A percentile compares a stretch with the other conserved stretches of the same genome.
Conservation (phyloP, 2,113 vertebrate species). For the Octodon degus region DNA sequence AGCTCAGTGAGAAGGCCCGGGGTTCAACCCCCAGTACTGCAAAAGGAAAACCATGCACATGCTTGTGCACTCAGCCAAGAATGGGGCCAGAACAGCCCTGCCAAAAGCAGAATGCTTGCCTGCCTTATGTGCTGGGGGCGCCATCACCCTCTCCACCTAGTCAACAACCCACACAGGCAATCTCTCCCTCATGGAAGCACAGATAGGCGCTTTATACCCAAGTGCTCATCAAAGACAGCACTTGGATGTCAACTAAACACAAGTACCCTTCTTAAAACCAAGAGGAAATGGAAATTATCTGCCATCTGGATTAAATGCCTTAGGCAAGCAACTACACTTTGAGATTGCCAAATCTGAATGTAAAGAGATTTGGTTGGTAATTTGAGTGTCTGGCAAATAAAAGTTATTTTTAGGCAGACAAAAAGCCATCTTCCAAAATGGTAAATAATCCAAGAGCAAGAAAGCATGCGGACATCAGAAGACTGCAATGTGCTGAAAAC, state of each 20-base stretch:
- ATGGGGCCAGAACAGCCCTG: not conserved
- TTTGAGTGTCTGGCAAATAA: not conserved
- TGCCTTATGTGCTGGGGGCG: not conserved
- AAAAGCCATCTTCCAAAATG: conserved; percentile 45
- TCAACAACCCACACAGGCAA: not conserved
- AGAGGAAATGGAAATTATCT: not conserved
- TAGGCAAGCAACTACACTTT: conserved; percentile 35
- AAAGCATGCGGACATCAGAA: not conserved
- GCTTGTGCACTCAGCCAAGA: not conserved
- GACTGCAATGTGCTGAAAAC: not conserved
- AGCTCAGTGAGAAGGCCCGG: not conserved
- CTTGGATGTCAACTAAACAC: not conserved
- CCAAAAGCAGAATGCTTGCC: not conserved
- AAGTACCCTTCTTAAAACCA: not conserved
- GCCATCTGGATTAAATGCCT: conserved; percentile 37
- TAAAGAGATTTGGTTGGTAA: not conserved
- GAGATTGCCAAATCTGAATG: not conserved
- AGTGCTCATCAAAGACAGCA: not conserved
- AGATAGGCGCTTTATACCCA: not conserved
- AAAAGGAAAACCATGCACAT: not conserved
- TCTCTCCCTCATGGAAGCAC: not conserved
- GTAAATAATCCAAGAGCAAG: conserved; percentile 12
- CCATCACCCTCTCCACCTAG: not conserved
- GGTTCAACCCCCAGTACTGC: not conserved
- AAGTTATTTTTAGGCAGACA: conserved; percentile 10